Evolutionary conservation across 2,888 invertebrate species (phyloP), one percentile per base, ranked within the genome.

Genomic region (Himalopsyche tibetana): DNA sequence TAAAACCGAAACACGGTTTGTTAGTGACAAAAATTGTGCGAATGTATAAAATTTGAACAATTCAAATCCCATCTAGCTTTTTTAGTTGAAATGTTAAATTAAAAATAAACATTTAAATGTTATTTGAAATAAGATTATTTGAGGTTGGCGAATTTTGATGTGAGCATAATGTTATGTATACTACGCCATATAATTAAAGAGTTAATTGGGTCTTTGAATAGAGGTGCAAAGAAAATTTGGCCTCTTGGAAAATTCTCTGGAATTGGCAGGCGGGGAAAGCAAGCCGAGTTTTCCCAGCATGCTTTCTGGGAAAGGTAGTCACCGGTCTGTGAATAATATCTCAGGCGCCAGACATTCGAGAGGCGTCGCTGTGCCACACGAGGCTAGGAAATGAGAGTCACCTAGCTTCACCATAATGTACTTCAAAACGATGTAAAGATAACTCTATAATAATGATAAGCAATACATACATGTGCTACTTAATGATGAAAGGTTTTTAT

Each of bases 321-420:
- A 63, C 63, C 63, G 28, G 28, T 8, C 63, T 19, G 63, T 63
- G 63, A 63, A 28, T 63, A 63, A 63, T 63, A 63, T 63, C 28
- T 63, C 63, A 63, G 63, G 63, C 63, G 63, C 63, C 63, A 63
- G 63, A 19, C 63, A 19, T 28, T 63, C 9, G 63, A 63, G 63
- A 63, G 63, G 63, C 63, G 63, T 63, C 28, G 63, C 63, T n/a
- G 28, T 63, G 19, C 63, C 28, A 63, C 63, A 19, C 63, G 63
- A 6, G 63, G 4, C 6, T 63, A 19, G 63, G 28, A 63, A 63
- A 63, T 19, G 28, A 63, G 9, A 63, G 63, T 63, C 63, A 63
- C 63, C n/a, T 63, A 63, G 11, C 63, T 19, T 28, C 8, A 28
- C 19, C 28, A 19, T 28, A 63, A 28, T 19, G 63, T 63, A 63